Evolutionary conservation across 92 coral and sea anemone species (phyloP), one percentile per base, ranked within the genome.

Genomic region (Anthopleura xanthogrammica): DNA sequence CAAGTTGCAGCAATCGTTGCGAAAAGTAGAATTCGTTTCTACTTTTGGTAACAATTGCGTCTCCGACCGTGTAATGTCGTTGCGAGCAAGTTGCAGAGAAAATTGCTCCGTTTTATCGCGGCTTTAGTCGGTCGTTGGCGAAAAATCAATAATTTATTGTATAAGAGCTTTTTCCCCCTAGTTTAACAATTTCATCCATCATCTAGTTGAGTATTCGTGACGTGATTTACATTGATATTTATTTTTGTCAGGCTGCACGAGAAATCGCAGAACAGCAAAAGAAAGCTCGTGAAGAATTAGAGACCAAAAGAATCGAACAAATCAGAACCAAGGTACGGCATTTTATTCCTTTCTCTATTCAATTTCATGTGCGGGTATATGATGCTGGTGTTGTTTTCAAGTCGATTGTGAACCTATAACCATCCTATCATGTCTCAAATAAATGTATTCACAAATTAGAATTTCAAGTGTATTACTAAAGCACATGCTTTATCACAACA

Each of bases 181-280:
- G n/a, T n/a, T n/a, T n/a, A n/a, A n/a, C n/a, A n/a, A n/a, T 22
- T n/a, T 68, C 74, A n/a, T 68, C 12, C 12, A 39, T 40, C 14
- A 9, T 22, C 29, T 17, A 3, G 16, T 1, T 68, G 74, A 68
- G 12, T 17, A 16, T 46, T 43, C 29, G 8, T n/a, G 62, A 20
- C 11, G 79, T 48, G 36, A 43, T 76, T 5, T 43, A 19, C 5
- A 17, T 52, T 14, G 17, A 23, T 6, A 2, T 46, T 22, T 8
- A 2, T 36, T 46, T 72, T 24, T 57, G 56, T 68, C 58, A 93
- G 98, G 98, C 98, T 41, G 94, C 93, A 36, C 90, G 92, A 52
- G 98, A 93, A 76, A 93, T 93, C 17, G 98, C 98, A 12, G 93
- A 93, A 55, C 86, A 91, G 19, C 98, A 93, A 72, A 85, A 86